These are phyloP conservation scores for Aromia moschata DNA, from an alignment of 2,888 invertebrate genomes.

Conservation along the genomic window DNA sequence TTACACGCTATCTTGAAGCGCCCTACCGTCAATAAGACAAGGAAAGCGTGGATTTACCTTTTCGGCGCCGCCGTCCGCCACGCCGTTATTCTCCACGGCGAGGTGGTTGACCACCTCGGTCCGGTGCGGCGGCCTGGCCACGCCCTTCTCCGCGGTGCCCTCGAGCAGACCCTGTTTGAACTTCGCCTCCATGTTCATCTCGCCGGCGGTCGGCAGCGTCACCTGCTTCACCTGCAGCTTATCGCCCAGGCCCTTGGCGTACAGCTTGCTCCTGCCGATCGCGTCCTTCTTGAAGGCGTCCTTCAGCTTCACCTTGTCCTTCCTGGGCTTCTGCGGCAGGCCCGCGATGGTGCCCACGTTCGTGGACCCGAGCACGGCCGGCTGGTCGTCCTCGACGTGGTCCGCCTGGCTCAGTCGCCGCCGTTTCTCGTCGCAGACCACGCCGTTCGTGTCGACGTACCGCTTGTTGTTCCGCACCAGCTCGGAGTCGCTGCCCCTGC, in stretches of 20 bases:
- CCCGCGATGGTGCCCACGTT: constrained; percentile 73
- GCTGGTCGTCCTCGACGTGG: constrained; percentile 48
- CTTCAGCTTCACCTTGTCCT: constrained; percentile 59
- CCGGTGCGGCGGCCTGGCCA: constrained; percentile 56
- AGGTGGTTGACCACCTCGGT: constrained; percentile 50
- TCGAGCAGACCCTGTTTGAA: constrained; percentile 69
- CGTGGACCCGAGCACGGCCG: constrained; percentile 70
- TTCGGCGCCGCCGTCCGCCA: constrained; percentile 38
- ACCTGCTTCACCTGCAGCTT: constrained; percentile 51
- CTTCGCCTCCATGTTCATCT: constrained; percentile 67
- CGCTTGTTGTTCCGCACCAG: constrained; percentile 54
- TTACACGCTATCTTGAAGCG: too few species aligned
- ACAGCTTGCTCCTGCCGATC: constrained; percentile 63
- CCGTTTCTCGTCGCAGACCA: constrained; percentile 71
- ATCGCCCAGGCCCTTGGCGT: constrained; percentile 67
- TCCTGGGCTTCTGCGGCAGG: constrained; percentile 59
- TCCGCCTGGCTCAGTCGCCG: constrained; percentile 70
- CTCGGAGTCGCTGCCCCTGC: constrained; percentile 67
- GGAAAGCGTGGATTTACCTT: too few species aligned
- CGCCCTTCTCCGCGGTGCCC: constrained; percentile 55
- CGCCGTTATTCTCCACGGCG: constrained; percentile 34
- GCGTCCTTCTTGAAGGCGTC: constrained; percentile 60
- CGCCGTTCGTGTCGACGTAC: constrained; percentile 68
- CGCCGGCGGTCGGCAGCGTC: constrained; percentile 62
- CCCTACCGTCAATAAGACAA: too few species aligned